These are phyloP conservation scores for Scaptomyza parva DNA, from an alignment of 2,888 invertebrate genomes.

Conservation along the genomic window DNA sequence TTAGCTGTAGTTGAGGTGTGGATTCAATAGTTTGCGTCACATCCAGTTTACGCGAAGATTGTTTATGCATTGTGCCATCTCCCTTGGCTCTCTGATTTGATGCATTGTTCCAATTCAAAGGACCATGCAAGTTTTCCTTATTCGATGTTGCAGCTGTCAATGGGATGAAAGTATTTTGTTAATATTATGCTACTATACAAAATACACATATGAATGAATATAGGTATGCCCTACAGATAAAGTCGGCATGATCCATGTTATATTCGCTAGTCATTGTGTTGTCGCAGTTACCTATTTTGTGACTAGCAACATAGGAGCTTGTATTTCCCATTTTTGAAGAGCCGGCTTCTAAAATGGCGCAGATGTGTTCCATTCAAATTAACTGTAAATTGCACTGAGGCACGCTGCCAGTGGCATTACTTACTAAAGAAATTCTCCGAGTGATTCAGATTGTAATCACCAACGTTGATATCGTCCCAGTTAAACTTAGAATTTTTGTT, in stretches of 20 bases:
- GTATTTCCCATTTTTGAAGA: constrained; percentile 8
- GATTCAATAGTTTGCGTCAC: neutral
- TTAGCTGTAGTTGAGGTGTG: neutral
- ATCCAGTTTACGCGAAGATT: neutral
- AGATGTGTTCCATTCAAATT: constrained; percentile 15
- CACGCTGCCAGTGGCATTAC: neutral
- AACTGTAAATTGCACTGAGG: constrained; percentile 33
- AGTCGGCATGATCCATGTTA: neutral
- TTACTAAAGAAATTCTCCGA: constrained; percentile 81
- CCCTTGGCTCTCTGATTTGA: constrained; percentile 39
- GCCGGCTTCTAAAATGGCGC: constrained; percentile 53
- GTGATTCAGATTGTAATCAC: constrained; percentile 73
- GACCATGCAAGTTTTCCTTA: constrained; percentile 29
- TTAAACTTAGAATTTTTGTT: constrained; percentile 50
- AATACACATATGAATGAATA: constrained; percentile 11
- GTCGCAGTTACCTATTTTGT: constrained; percentile 5
- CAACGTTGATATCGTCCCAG: constrained; percentile 82
- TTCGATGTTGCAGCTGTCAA: constrained; percentile 33
- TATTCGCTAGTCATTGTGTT: neutral
- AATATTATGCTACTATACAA: neutral
- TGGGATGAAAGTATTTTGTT: constrained; percentile 7
- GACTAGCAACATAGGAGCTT: neutral
- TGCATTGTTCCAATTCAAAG: constrained; percentile 36
- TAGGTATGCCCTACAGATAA: neutral
- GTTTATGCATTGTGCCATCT: neutral